Percentiles rank a stretch among this genome's conserved stretches.
Conservation (phyloP, 2,113 vertebrate species). For the Dasyurus viverrinus region DNA sequence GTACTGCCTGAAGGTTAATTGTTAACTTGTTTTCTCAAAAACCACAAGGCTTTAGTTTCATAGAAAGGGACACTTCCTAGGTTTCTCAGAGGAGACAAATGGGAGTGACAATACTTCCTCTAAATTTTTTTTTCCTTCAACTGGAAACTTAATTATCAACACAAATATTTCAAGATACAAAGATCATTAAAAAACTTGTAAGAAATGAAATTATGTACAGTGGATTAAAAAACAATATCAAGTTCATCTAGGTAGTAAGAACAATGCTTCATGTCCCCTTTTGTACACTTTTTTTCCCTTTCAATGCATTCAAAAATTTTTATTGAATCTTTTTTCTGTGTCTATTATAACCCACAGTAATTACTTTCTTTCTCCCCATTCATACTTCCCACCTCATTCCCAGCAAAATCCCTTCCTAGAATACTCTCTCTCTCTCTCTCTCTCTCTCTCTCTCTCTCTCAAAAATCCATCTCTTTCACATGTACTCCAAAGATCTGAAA, state of each 20-base stretch:
- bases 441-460: too few species aligned
- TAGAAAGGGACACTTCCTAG: slow-evolving; percentile 67
- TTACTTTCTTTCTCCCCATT: not conserved
- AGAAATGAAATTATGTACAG: not conserved
- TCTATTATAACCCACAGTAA: not conserved
- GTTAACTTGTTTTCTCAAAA: slow-evolving; percentile 82
- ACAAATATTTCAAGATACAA: not conserved
- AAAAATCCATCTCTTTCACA: not conserved
- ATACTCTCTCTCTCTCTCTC: too few species aligned
- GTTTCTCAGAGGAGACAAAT: not conserved
- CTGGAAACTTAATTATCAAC: not conserved
- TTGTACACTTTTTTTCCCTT: not conserved
- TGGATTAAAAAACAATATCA: not conserved
- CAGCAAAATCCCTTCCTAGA: not conserved
- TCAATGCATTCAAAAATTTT: not conserved
- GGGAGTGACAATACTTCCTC: not conserved
- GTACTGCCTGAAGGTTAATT: slow-evolving; percentile 75
- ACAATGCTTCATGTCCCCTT: not conserved
- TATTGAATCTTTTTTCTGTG: not conserved
- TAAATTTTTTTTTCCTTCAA: not conserved
- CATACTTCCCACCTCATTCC: not conserved
- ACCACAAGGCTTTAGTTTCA: slow-evolving; percentile 63
- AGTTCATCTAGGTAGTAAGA: not conserved
- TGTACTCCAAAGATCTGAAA: not conserved
- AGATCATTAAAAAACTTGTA: not conserved